phyloP scores from a whole-genome alignment of 2,113 vertebrate species.

The Anhinga anhinga region DNA sequence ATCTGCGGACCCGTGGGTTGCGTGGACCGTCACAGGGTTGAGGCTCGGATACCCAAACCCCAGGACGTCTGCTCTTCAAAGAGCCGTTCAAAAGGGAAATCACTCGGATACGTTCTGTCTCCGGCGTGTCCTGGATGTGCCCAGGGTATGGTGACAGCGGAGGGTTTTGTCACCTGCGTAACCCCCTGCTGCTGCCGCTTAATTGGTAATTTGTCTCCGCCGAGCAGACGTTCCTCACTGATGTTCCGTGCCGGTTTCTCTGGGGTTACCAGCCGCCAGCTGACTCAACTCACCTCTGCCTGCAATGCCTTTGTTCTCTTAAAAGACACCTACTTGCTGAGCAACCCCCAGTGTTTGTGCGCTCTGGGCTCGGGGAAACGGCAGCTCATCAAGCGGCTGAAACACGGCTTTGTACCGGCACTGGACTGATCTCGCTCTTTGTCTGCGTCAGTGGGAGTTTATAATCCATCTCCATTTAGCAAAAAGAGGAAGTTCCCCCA shows the following conservation, averaged over 20 bases:
- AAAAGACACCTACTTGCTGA: neutral
- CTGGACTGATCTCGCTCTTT: neutral
- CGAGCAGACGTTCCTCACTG: neutral
- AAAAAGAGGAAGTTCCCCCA: neutral
- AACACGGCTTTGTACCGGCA: accelerated
- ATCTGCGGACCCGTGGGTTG: accelerated
- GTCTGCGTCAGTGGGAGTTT: neutral
- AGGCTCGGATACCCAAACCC: neutral
- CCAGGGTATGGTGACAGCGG: neutral
- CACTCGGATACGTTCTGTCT: accelerated
- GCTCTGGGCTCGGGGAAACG: accelerated
- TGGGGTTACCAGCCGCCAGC: neutral
- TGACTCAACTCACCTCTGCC: neutral
- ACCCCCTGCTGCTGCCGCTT: neutral
- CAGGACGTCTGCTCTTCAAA: neutral
- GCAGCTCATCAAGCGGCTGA: neutral
- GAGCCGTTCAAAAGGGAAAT: neutral
- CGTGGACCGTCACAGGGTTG: accelerated
- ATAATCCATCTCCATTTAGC: neutral
- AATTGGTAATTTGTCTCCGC: neutral
- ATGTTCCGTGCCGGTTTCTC: neutral
- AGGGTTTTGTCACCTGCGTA: neutral
- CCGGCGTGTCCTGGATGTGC: neutral
- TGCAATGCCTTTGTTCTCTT: neutral
- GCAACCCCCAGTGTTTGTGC: accelerated